These are phyloP conservation scores for Podarcis muralis DNA, from an alignment of 2,113 vertebrate species.

Conservation along the genomic window DNA sequence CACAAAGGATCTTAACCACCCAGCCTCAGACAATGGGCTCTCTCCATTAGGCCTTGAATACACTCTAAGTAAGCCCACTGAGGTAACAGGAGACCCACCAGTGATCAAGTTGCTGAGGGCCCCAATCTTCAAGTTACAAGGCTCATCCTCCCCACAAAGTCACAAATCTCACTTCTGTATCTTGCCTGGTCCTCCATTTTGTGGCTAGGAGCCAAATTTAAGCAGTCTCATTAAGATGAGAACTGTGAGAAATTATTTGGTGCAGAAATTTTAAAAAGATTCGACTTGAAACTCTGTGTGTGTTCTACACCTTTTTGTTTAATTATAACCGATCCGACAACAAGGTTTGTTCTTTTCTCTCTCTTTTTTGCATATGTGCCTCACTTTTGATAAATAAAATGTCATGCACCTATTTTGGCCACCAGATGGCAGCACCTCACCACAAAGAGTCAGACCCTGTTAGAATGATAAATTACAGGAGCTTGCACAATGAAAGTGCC, in stretches of 20 bases:
- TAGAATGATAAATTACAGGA: constrained; percentile 21
- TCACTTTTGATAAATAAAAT: constrained; percentile 19
- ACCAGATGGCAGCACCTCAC: constrained; percentile 76
- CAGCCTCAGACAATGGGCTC: no score
- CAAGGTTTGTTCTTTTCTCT: no score
- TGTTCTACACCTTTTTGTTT: background rate
- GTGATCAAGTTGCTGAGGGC: no score
- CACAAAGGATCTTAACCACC: no score
- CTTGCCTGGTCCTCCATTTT: background rate
- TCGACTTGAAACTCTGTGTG: background rate
- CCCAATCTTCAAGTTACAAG: no score
- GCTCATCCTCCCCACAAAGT: no score
- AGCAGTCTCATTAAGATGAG: no score
- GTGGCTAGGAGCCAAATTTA: background rate
- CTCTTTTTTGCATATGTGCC: background rate
- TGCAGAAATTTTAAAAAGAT: background rate
- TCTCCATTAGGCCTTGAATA: no score
- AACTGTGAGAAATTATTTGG: background rate
- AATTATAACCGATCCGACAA: background rate
- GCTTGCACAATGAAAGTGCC: constrained; percentile 20
- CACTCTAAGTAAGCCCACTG: background rate
- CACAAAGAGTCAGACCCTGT: constrained; percentile 27
- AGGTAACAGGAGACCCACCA: background rate
- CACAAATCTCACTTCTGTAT: background rate
- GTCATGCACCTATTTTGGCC: constrained; percentile 51